A percentile compares a stretch with the other conserved stretches of the same genome.
Conservation (phyloP, 2,113 vertebrate species). For the Phalacrocorax carbo region DNA sequence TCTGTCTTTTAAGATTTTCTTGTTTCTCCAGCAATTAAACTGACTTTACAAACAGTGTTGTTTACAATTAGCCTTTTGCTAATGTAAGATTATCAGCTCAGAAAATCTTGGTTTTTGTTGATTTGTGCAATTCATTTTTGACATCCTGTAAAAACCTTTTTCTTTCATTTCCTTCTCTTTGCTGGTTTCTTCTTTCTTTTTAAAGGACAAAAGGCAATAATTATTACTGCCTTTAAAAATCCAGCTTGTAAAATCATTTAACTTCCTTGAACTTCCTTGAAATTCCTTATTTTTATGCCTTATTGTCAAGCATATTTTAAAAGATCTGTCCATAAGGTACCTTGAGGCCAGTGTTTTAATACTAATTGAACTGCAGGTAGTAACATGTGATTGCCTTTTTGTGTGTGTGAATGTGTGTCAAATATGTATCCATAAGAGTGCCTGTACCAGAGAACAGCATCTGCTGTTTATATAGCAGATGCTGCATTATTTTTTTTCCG, state of each 20-base stretch:
- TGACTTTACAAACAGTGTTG: constrained; percentile 8
- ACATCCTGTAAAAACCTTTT: background rate
- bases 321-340: background rate
- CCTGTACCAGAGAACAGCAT: background rate
- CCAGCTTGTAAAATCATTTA: constrained; percentile 1
- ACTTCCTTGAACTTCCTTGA: background rate
- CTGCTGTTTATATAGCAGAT: background rate
- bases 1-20: constrained; percentile 34
- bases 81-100: background rate
- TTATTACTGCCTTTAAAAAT: background rate
- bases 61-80: constrained; percentile 41
- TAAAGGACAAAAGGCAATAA: background rate
- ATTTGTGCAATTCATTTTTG: background rate
- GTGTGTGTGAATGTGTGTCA: background rate
- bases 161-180: background rate
- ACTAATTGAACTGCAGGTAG: constrained; percentile 19
- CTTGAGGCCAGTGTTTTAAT: background rate
- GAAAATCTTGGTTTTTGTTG: background rate
- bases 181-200: background rate
- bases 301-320: background rate
- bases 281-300: background rate
- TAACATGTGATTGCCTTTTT: background rate
- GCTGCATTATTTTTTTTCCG: background rate
- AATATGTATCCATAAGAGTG: background rate
- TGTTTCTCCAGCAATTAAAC: constrained; percentile 31